Percentiles rank a stretch among this genome's conserved stretches.
phyloP scores from a whole-genome alignment of 2,888 invertebrate genomes.

The Pomacea canaliculata region DNA sequence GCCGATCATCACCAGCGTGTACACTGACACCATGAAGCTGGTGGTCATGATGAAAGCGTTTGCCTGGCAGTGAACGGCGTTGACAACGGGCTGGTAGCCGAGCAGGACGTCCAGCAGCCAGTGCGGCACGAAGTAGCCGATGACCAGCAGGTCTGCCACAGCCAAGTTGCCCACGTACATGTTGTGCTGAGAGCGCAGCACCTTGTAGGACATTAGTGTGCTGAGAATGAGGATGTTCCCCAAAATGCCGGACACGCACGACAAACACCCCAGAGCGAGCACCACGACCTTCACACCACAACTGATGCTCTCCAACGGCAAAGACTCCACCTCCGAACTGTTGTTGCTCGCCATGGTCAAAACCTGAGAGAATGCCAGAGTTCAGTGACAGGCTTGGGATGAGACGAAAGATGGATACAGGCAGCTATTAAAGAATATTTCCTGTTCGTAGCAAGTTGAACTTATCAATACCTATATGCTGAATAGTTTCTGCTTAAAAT shows the following conservation, averaged over 20 bases:
- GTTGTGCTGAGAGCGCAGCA: slow-evolving; percentile 25
- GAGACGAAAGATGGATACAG: too few species aligned
- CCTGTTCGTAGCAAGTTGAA: too few species aligned
- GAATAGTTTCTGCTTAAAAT: too few species aligned
- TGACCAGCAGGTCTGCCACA: slow-evolving; percentile 24
- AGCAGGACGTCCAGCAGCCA: slow-evolving; percentile 21
- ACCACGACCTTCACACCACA: not conserved
- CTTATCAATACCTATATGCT: too few species aligned
- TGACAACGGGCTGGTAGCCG: slow-evolving; percentile 13
- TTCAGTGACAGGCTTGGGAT: too few species aligned
- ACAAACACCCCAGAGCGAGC: slow-evolving; percentile 16
- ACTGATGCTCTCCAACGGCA: slow-evolving; percentile 4
- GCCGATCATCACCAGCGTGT: slow-evolving; percentile 26
- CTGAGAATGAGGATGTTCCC: slow-evolving; percentile 28
- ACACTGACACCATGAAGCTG: slow-evolving; percentile 18
- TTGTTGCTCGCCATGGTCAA: not conserved
- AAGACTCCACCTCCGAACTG: not conserved
- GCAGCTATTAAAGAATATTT: too few species aligned
- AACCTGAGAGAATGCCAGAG: too few species aligned
- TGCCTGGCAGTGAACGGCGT: slow-evolving; percentile 8
- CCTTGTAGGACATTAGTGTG: slow-evolving; percentile 22
- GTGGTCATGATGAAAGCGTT: slow-evolving; percentile 6
- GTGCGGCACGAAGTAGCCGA: slow-evolving; percentile 24
- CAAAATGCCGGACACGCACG: slow-evolving; percentile 18
- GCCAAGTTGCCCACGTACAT: slow-evolving; percentile 31